Evolutionary conservation across 2,888 invertebrate genomes (phyloP).

Genomic region (Archips xylosteana): DNA sequence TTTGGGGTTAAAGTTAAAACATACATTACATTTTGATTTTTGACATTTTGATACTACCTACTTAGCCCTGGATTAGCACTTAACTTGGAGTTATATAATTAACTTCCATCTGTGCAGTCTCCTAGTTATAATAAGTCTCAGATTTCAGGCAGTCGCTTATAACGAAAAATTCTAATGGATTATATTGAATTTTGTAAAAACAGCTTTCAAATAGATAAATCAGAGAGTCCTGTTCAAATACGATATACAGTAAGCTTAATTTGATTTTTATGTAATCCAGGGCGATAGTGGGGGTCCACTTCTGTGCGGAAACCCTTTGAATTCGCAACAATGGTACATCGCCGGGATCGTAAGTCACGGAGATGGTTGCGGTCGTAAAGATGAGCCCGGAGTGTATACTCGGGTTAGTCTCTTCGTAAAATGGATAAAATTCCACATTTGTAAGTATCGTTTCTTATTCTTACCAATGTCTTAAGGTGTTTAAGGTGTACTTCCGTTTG

Average conservation of each 20-base stretch:
- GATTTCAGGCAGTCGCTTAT: not conserved
- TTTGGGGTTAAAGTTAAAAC: too few relatives aligned
- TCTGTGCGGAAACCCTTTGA: slow-evolving; percentile 90
- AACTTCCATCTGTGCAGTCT: too few relatives aligned
- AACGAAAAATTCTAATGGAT: not conserved
- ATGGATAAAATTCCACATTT: slow-evolving; percentile 89
- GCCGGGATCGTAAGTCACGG: slow-evolving; percentile 95
- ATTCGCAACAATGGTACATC: slow-evolving; percentile 90
- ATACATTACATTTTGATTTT: too few relatives aligned
- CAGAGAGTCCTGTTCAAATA: not conserved
- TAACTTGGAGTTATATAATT: too few relatives aligned
- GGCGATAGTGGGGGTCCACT: slow-evolving; percentile 95
- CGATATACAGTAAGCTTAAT: slow-evolving; percentile 29
- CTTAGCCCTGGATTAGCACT: too few relatives aligned
- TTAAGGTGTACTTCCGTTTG: too few relatives aligned
- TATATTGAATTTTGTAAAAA: not conserved
- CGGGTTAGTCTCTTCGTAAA: slow-evolving; percentile 90
- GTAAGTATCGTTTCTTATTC: slow-evolving; percentile 71
- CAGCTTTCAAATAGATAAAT: not conserved
- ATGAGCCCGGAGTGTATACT: slow-evolving; percentile 94
- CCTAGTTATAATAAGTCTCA: not conserved
- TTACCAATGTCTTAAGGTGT: not conserved
- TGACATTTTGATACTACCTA: too few relatives aligned
- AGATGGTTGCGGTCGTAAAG: slow-evolving; percentile 92
- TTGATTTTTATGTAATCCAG: slow-evolving; percentile 62